These are phyloP conservation scores for Harpagoxenus sublaevis DNA, from an alignment of 2,888 invertebrate species.

Conservation along the genomic window DNA sequence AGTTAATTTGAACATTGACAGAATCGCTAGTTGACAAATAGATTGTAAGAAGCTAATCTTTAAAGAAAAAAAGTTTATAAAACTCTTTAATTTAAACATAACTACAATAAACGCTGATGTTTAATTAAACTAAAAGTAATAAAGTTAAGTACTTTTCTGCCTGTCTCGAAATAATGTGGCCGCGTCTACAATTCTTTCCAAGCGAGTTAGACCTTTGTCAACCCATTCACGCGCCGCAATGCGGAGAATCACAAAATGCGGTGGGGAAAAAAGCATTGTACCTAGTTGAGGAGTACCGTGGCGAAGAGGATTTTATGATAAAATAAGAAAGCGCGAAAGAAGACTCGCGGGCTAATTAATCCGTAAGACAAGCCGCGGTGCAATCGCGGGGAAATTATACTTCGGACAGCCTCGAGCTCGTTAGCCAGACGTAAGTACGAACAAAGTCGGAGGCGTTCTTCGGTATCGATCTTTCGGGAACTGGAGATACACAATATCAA, in stretches of 20 bases:
- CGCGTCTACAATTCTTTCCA: background rate
- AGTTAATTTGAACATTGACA: background rate
- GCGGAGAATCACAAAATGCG: slow-evolving; percentile 1
- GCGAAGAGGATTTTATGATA: slow-evolving; percentile 30
- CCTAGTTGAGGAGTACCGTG: background rate
- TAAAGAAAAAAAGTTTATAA: background rate
- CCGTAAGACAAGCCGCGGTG: background rate
- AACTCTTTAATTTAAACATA: background rate
- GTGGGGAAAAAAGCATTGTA: slow-evolving; percentile 43
- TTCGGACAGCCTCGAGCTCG: slow-evolving; percentile 3
- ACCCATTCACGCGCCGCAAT: slow-evolving; percentile 33
- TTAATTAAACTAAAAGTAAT: slow-evolving; percentile 29
- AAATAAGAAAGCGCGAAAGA: slow-evolving; percentile 14
- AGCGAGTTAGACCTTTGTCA: slow-evolving; percentile 32
- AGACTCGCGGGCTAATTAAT: slow-evolving; percentile 41
- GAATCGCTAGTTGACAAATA: background rate
- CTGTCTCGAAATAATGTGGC: slow-evolving; percentile 15
- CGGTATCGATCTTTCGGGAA: slow-evolving; percentile 16
- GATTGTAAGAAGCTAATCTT: background rate
- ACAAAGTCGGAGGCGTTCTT: background rate
- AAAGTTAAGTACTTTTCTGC: slow-evolving; percentile 20
- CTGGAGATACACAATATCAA: slow-evolving; percentile 1
- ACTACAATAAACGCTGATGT: background rate
- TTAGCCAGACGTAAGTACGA: slow-evolving; percentile 22
- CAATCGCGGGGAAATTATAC: slow-evolving; percentile 25